phyloP scores from a whole-genome alignment of 2,797 vertebrate genomes.

The Myripristis murdjan region DNA sequence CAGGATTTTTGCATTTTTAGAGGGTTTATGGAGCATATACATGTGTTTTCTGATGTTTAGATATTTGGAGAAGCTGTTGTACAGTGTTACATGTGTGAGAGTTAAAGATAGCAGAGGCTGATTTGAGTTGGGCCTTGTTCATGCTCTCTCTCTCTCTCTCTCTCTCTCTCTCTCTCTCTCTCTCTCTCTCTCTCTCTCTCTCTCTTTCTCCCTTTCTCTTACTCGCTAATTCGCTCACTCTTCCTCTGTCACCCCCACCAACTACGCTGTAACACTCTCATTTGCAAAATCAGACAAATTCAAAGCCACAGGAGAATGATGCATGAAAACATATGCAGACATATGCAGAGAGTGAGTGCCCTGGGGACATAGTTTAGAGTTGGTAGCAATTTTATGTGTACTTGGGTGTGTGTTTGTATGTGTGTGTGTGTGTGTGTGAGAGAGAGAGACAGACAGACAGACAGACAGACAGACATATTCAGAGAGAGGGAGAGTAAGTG shows the following conservation, averaged over 20 bases:
- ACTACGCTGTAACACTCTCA: conserved; percentile 32
- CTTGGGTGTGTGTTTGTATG: not conserved
- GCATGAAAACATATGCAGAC: conserved; percentile 59
- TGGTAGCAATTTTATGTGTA: conserved; percentile 14
- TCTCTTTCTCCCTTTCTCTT: not conserved
- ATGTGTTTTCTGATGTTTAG: conserved; percentile 32
- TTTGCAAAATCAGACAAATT: conserved; percentile 59
- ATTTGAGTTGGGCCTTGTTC: conserved; percentile 34
- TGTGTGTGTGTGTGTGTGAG: not conserved
- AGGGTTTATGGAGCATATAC: too few species aligned
- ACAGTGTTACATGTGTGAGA: conserved; percentile 44
- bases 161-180: not conserved
- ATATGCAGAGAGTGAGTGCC: conserved; percentile 17
- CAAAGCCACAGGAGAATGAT: conserved; percentile 60
- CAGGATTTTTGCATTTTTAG: too few species aligned
- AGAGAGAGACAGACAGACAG: too few species aligned
- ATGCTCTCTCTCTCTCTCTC: too few species aligned
- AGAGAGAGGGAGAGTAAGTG: not conserved
- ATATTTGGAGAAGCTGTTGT: conserved; percentile 35
- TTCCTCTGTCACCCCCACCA: conserved; percentile 35
- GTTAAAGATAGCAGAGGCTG: conserved; percentile 28
- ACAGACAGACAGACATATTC: too few species aligned
- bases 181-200: conserved; percentile 16
- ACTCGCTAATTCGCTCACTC: conserved; percentile 37
- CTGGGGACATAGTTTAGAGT: not conserved